phyloP scores from a whole-genome alignment of 53 echinoderm and acorn worm genomes.

The Luidia sarsii region DNA sequence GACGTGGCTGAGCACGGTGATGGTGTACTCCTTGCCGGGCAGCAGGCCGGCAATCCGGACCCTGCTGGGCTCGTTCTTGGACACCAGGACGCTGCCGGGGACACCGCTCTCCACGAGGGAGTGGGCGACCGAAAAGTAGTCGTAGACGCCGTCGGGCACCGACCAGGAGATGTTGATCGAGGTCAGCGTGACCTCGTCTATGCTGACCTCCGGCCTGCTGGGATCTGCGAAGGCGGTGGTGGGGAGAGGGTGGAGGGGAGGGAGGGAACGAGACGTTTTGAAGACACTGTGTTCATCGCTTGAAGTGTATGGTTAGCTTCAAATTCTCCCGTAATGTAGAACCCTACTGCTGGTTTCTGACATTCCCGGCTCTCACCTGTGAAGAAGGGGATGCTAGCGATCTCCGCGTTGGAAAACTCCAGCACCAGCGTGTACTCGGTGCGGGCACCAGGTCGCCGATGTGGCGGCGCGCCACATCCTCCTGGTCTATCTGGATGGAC shows the following conservation, averaged over 20 bases:
- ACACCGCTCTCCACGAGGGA: constrained; percentile 46
- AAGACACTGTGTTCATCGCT: no score
- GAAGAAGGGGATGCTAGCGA: not conserved
- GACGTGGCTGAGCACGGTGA: constrained; percentile 26
- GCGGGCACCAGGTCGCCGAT: constrained; percentile 17
- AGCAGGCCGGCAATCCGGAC: constrained; percentile 40
- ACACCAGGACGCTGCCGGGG: not conserved
- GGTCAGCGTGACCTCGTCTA: not conserved
- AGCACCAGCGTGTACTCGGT: constrained; percentile 10
- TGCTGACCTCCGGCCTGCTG: not conserved
- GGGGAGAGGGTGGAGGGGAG: no score
- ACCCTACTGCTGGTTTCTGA: constrained; percentile 12
- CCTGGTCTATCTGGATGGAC: not conserved
- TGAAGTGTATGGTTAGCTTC: no score
- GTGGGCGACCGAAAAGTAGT: constrained; percentile 45
- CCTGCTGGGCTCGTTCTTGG: not conserved
- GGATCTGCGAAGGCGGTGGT: constrained; percentile 30
- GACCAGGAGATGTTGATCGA: constrained; percentile 45
- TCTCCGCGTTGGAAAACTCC: no score
- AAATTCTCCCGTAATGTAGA: no score
- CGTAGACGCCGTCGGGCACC: constrained; percentile 39
- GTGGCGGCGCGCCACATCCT: not conserved
- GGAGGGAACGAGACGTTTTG: no score
- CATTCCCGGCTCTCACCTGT: not conserved
- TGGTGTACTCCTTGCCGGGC: constrained; percentile 44